A percentile compares a stretch with the other conserved stretches of the same genome.
Evolutionary conservation across 2,113 vertebrate genomes (phyloP).

Genomic region (Spermophilus dauricus): DNA sequence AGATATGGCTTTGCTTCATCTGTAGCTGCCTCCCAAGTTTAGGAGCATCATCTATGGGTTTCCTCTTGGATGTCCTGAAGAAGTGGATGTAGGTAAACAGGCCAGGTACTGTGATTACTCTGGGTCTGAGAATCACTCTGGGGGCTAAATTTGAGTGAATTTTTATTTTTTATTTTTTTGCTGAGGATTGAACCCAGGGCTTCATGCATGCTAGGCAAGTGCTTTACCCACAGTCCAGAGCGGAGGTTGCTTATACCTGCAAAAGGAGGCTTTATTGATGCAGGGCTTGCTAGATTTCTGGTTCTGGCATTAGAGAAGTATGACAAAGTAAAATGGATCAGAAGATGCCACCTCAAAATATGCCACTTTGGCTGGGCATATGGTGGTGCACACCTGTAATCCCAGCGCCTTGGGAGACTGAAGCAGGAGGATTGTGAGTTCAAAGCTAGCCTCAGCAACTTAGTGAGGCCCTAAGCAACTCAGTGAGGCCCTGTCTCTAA

Average conservation of each 20-base stretch:
- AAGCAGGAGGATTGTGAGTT: too few relatives aligned
- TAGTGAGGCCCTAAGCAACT: too few relatives aligned
- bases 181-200: background rate
- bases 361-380: background rate
- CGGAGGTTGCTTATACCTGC: background rate
- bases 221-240: background rate
- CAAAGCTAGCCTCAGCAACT: too few relatives aligned
- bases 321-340: slow-evolving; percentile 30
- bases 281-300: slow-evolving; percentile 15
- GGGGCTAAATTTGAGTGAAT: background rate
- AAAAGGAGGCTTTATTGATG: background rate
- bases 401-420: too few relatives aligned
- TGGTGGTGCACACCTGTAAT: too few relatives aligned
- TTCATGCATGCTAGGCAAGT: background rate
- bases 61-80: background rate
- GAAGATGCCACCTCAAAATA: background rate
- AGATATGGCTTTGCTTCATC: background rate
- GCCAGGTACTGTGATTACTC: background rate
- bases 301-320: background rate
- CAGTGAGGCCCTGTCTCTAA: too few relatives aligned
- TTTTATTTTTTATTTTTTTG: background rate
- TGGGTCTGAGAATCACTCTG: background rate
- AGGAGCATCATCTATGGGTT: background rate
- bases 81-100: background rate
- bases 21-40: background rate